These are phyloP conservation scores for Sthenelais limicola DNA, from an alignment of 2,888 invertebrate species.

Conservation along the genomic window DNA sequence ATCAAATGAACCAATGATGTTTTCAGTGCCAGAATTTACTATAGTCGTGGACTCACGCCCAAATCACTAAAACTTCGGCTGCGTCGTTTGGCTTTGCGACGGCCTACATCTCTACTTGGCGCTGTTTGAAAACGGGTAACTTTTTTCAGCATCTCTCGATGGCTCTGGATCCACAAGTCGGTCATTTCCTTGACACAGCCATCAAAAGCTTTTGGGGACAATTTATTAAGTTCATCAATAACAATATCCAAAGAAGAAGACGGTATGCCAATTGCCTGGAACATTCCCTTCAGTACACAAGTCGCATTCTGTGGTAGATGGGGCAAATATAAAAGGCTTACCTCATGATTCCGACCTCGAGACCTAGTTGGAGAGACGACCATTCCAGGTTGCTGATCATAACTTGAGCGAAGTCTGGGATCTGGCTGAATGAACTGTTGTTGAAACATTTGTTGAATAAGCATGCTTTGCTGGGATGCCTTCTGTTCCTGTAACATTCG, in stretches of 20 bases:
- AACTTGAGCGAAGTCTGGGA: too few relatives aligned
- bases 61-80: too few relatives aligned
- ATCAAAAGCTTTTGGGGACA: background rate
- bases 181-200: slow-evolving; percentile 15
- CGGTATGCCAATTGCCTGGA: background rate
- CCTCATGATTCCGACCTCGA: slow-evolving; percentile 19
- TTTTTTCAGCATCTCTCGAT: background rate
- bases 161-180: background rate
- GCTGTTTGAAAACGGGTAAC: background rate
- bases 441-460: slow-evolving; percentile 30
- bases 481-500: slow-evolving; percentile 5
- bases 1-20: too few relatives aligned
- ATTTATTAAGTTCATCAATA: background rate
- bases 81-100: too few relatives aligned
- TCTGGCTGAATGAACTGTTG: slow-evolving; percentile 22
- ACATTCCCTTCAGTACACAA: slow-evolving; percentile 4
- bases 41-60: too few relatives aligned
- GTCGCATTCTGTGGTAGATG: slow-evolving; percentile 1
- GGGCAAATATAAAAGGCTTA: background rate
- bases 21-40: too few relatives aligned
- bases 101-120: background rate
- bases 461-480: slow-evolving; percentile 20
- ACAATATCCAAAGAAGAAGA: background rate
- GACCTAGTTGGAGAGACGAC: slow-evolving; percentile 4
- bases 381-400: too few relatives aligned